Percentiles rank a stretch among this genome's conserved stretches.
phyloP scores from a whole-genome alignment of 2,888 invertebrate species.

The Phyto melanocephala region DNA sequence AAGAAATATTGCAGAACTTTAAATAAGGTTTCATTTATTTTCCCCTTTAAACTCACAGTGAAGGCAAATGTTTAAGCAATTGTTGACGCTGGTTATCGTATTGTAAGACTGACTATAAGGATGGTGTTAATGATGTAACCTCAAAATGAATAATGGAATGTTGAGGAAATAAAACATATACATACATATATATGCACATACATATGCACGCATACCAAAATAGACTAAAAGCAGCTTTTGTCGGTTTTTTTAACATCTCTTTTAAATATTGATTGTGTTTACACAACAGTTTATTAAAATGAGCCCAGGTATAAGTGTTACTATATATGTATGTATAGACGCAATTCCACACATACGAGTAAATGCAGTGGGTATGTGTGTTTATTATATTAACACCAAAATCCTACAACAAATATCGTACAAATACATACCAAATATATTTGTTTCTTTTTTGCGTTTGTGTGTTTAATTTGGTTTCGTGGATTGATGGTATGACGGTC shows the following conservation, averaged over 20 bases:
- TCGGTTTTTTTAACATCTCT: conserved; percentile 29
- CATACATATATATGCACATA: not conserved
- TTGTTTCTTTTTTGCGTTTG: not conserved
- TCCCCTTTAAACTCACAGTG: no score
- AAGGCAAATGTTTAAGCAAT: no score
- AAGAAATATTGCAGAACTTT: no score
- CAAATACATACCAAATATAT: not conserved
- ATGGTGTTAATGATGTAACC: conserved; percentile 36
- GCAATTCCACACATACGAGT: not conserved
- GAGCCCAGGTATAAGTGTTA: conserved; percentile 52
- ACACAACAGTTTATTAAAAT: conserved; percentile 62
- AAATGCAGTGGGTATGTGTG: not conserved
- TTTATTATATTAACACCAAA: conserved; percentile 7
- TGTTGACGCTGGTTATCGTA: no score
- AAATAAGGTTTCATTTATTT: no score
- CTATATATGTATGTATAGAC: not conserved
- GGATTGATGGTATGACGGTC: not conserved
- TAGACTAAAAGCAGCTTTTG: conserved; percentile 1
- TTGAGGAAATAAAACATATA: not conserved
- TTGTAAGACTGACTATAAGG: not conserved
- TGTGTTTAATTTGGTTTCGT: not conserved
- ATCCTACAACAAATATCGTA: not conserved
- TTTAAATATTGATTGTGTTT: conserved; percentile 62
- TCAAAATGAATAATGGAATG: conserved; percentile 30
- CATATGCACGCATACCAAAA: not conserved